Evolutionary conservation across 2,113 vertebrate species (phyloP), one percentile per base, ranked within the genome.

Genomic region (Callipepla californica): DNA sequence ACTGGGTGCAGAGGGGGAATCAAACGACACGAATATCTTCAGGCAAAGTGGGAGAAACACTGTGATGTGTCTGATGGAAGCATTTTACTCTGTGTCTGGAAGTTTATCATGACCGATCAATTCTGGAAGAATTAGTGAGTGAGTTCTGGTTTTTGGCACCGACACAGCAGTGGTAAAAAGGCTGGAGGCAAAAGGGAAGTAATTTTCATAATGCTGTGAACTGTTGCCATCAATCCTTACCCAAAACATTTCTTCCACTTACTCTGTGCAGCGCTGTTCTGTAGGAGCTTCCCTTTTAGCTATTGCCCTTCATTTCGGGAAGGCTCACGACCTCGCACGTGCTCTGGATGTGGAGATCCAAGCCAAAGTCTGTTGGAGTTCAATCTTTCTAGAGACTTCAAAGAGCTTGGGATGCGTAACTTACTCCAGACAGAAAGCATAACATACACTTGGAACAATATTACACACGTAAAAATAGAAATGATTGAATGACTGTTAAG

Each of bases 151-250:
- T 95, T 91, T 92, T 96, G 96, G 96, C 95, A 92, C 67, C 14
- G 81, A 87, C 79, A 81, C 84, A 96, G 75, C 70, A 69, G 7
- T 94, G 91, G 94, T 93, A 91, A 94, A 96, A 96, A 73, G 42
- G 91, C 94, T 96, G 87, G 87, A 96, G 94, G 95, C 74, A 87
- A 89, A 93, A 94, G 79, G 96, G 92, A 96, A 95, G 92, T 26
- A 77, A 94, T 94, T 96, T 95, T 96, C 87, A 82, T 95, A 94
- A 91, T 23, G 92, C 89, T 89, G 87, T 95, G 96, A 96, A 95
- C 89, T 92, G 87, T 26, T 96, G 91, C 94, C 95, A 96, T 96
- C 89, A 94, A 26, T 92, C 75, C 78, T 93, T 92, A 87, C 91
- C 78, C 92, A 91, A 88, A 94, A 89, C 42, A 82, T 80, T 96